Percentiles rank a stretch among this genome's conserved stretches.
phyloP scores from a whole-genome alignment of 2,113 vertebrate genomes.

The Mungos mungo region DNA sequence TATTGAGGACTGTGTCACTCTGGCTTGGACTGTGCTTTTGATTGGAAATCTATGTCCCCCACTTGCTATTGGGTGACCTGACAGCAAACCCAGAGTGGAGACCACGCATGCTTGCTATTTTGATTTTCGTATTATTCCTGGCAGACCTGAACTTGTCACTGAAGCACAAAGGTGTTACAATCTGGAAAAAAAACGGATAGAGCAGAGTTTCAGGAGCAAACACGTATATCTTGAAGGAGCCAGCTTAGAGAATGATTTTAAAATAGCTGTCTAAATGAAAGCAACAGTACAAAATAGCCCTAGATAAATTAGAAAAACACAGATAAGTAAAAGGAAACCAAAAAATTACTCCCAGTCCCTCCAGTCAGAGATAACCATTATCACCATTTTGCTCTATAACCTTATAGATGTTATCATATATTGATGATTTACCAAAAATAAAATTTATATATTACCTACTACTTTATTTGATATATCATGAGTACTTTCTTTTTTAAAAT shows the following conservation, averaged over 20 bases:
- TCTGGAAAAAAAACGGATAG: neutral
- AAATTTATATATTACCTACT: neutral
- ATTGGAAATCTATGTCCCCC: neutral
- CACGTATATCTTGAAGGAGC: neutral
- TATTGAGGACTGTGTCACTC: neutral
- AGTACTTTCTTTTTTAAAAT: neutral
- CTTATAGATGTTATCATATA: neutral
- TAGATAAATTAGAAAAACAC: neutral
- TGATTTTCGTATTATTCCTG: neutral
- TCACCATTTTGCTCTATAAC: neutral
- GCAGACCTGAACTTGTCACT: neutral
- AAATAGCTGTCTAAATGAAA: neutral
- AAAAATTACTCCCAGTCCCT: neutral
- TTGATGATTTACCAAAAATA: neutral
- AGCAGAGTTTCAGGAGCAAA: neutral
- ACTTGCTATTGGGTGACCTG: neutral
- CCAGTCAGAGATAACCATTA: neutral
- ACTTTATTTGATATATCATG: neutral
- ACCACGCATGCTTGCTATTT: neutral
- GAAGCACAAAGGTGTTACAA: neutral
- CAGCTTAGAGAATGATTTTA: neutral
- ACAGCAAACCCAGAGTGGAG: fast-evolving
- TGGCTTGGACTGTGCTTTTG: neutral
- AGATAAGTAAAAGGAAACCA: neutral
- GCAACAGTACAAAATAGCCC: neutral